These are phyloP conservation scores for Augochlorella aurata DNA, from an alignment of 2,888 invertebrate genomes.

Conservation along the genomic window DNA sequence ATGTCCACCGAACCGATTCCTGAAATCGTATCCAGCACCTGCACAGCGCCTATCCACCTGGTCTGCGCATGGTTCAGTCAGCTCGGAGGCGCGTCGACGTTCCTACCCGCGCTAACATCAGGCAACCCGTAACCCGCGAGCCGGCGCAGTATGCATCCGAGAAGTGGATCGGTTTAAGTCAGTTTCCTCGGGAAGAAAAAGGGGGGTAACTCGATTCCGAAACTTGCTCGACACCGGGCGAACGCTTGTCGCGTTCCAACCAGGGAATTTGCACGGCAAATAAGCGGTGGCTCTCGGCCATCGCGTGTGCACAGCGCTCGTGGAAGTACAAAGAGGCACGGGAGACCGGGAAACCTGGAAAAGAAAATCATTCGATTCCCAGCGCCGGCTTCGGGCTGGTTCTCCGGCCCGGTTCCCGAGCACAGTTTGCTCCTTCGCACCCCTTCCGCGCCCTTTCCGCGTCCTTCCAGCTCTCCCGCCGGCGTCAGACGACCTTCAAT, in stretches of 20 bases:
- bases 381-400: neutral
- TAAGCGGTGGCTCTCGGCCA: conserved; percentile 16
- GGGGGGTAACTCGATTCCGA: neutral
- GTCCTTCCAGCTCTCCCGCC: conserved; percentile 14
- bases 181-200: neutral
- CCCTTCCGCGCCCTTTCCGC: neutral
- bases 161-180: neutral
- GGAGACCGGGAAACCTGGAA: neutral
- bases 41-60: neutral
- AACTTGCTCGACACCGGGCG: neutral
- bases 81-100: neutral
- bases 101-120: neutral
- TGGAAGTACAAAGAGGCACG: neutral
- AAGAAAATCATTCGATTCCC: conserved; percentile 34
- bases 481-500: conserved; percentile 64
- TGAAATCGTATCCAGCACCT: neutral
- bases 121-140: neutral
- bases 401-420: neutral
- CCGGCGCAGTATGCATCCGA: no score
- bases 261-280: conserved; percentile 45
- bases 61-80: neutral
- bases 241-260: neutral
- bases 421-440: neutral
- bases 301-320: conserved; percentile 17
- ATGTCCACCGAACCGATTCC: no score